These are phyloP conservation scores for Motacilla tschutschensis DNA, from an alignment of 2,113 vertebrate genomes.

Conservation along the genomic window DNA sequence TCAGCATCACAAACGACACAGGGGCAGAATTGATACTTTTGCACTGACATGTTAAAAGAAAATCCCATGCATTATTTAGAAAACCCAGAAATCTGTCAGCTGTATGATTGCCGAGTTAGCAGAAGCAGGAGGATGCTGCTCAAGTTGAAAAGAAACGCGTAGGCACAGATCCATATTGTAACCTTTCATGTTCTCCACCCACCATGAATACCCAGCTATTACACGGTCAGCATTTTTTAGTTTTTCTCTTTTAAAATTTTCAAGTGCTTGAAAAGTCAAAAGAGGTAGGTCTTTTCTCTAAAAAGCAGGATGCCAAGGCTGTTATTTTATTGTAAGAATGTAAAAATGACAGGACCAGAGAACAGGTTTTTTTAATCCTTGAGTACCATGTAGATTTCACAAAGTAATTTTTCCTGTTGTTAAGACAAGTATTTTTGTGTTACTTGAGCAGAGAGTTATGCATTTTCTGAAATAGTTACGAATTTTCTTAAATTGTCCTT, in stretches of 20 bases:
- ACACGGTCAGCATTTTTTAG: conserved; percentile 74
- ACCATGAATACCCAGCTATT: conserved; percentile 74
- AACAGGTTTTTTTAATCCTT: conserved; percentile 24
- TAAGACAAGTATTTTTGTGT: conserved; percentile 18
- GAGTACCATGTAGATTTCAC: conserved; percentile 17
- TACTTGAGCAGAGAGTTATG: not conserved
- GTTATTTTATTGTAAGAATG: conserved; percentile 60
- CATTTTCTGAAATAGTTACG: not conserved
- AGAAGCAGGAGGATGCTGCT: conserved; percentile 77
- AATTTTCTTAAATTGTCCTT: not conserved
- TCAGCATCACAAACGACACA: conserved; percentile 80
- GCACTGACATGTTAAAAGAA: conserved; percentile 85
- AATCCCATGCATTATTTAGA: conserved; percentile 88
- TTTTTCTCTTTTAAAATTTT: conserved; percentile 70
- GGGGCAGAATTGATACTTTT: conserved; percentile 83
- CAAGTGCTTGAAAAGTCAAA: conserved; percentile 65
- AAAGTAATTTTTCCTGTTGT: conserved; percentile 20
- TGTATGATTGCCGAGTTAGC: conserved; percentile 83
- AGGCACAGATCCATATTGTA: conserved; percentile 72
- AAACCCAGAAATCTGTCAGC: conserved; percentile 80
- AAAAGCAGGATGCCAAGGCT: conserved; percentile 50
- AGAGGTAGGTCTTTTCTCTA: conserved; percentile 61
- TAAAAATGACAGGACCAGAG: conserved; percentile 55
- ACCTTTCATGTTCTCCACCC: conserved; percentile 75
- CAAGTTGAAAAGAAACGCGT: conserved; percentile 72